These are phyloP conservation scores for Camponotus vicinus DNA, from an alignment of 1,140 invertebrate species.

Conservation along the genomic window DNA sequence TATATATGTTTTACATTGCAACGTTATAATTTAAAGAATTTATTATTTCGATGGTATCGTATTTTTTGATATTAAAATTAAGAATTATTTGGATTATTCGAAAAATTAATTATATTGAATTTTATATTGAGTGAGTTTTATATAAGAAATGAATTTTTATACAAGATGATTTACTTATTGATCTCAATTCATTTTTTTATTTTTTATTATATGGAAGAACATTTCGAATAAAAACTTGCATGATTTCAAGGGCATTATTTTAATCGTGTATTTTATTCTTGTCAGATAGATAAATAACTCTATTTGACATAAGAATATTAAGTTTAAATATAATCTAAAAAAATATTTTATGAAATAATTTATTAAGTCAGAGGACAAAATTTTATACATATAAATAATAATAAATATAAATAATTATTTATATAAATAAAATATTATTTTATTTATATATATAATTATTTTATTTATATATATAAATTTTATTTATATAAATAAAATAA, in stretches of 20 bases:
- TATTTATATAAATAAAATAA: too few species aligned
- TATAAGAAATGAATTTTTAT: not conserved
- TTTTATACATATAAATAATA: not conserved
- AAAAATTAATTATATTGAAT: not conserved
- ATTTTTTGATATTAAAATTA: not conserved
- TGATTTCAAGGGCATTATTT: not conserved
- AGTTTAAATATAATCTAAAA: too few species aligned
- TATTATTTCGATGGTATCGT: conserved; percentile 26
- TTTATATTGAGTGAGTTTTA: not conserved
- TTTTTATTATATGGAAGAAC: not conserved
- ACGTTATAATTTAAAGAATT: conserved; percentile 57
- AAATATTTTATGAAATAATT: not conserved
- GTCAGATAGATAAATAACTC: too few species aligned
- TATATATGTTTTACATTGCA: conserved; percentile 35
- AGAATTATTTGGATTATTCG: conserved; percentile 18
- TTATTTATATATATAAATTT: too few species aligned
- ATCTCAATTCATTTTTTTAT: not conserved
- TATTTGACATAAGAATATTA: too few species aligned
- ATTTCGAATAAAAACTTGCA: not conserved
- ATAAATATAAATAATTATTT: too few species aligned
- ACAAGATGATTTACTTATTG: not conserved
- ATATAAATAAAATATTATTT: too few species aligned
- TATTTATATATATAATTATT: too few species aligned
- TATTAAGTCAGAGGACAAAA: not conserved
- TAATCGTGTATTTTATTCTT: too few species aligned